phyloP scores from a whole-genome alignment of 2,888 invertebrate species.

The Hofmannophila pseudospretella region DNA sequence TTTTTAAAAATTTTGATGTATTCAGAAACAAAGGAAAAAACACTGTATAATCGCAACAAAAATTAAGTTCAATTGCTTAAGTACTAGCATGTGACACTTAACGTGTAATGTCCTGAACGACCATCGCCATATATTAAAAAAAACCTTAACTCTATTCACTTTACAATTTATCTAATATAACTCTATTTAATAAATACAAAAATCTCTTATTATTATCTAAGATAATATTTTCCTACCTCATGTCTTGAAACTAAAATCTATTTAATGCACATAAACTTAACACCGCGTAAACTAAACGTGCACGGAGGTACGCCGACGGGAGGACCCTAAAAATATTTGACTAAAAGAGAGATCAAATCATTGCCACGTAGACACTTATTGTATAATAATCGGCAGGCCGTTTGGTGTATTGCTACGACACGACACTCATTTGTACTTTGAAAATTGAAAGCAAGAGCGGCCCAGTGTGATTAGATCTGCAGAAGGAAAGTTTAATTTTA shows the following conservation, averaged over 20 bases:
- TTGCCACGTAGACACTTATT: conserved; percentile 78
- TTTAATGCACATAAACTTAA: conserved; percentile 65
- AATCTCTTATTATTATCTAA: conserved; percentile 73
- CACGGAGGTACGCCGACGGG: conserved; percentile 28
- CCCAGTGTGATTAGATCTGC: conserved; percentile 15
- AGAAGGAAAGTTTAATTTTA: conserved; percentile 6
- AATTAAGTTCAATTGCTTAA: conserved; percentile 64
- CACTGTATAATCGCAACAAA: conserved; percentile 18
- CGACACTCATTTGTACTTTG: conserved; percentile 68
- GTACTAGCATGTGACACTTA: conserved; percentile 59
- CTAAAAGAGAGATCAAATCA: conserved; percentile 86
- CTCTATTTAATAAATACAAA: conserved; percentile 78
- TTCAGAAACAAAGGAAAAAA: conserved; percentile 3
- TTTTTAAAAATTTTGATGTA: neutral
- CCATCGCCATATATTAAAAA: conserved; percentile 69
- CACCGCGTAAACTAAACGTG: conserved; percentile 3
- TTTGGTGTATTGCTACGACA: conserved; percentile 36
- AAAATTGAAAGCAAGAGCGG: conserved; percentile 43
- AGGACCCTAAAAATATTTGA: conserved; percentile 80
- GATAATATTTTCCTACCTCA: conserved; percentile 74
- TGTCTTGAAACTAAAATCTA: conserved; percentile 73
- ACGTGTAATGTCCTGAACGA: conserved; percentile 56
- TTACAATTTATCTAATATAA: conserved; percentile 77
- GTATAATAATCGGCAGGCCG: conserved; percentile 48
- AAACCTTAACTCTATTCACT: conserved; percentile 67